Percentiles rank a stretch among this genome's conserved stretches.
Evolutionary conservation across 1,140 invertebrate genomes (phyloP).

Genomic region (Drosophila subobscura): DNA sequence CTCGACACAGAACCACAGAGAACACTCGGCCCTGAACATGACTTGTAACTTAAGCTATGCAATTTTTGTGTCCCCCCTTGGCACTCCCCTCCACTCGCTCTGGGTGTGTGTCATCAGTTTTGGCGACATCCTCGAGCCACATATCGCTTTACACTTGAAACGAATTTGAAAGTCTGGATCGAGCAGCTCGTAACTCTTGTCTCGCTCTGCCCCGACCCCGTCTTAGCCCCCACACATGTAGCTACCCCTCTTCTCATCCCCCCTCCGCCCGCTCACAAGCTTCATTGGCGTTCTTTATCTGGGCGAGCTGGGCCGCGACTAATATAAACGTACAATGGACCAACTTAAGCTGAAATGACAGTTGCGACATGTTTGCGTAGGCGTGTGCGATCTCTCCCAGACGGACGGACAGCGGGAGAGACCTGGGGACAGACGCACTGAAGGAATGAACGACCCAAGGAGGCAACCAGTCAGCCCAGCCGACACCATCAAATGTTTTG

Average conservation of each 20-base stretch:
- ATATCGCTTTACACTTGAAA: slow-evolving; percentile 82
- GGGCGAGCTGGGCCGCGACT: slow-evolving; percentile 59
- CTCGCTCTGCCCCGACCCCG: slow-evolving; percentile 11
- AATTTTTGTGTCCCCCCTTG: slow-evolving; percentile 39
- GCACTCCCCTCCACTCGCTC: background rate
- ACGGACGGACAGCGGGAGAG: slow-evolving; percentile 31
- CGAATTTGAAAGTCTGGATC: slow-evolving; percentile 79
- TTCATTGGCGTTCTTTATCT: slow-evolving; percentile 62
- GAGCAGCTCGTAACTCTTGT: slow-evolving; percentile 73
- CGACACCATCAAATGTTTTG: slow-evolving; percentile 65
- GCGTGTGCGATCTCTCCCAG: slow-evolving; percentile 77
- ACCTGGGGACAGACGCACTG: background rate
- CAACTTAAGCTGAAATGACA: slow-evolving; percentile 83
- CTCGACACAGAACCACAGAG: slow-evolving; percentile 14
- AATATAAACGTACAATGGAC: slow-evolving; percentile 83
- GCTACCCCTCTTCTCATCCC: background rate
- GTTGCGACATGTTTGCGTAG: slow-evolving; percentile 83
- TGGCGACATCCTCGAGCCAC: slow-evolving; percentile 58
- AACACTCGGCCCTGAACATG: slow-evolving; percentile 48
- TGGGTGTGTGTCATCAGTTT: slow-evolving; percentile 51
- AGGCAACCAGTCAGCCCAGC: slow-evolving; percentile 19
- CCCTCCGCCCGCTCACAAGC: slow-evolving; percentile 33
- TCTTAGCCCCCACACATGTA: slow-evolving; percentile 2
- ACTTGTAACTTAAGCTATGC: slow-evolving; percentile 78
- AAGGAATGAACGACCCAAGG: slow-evolving; percentile 39